Conservation (phyloP, 2,888 invertebrate genomes). For the Gerris lacustris region DNA sequence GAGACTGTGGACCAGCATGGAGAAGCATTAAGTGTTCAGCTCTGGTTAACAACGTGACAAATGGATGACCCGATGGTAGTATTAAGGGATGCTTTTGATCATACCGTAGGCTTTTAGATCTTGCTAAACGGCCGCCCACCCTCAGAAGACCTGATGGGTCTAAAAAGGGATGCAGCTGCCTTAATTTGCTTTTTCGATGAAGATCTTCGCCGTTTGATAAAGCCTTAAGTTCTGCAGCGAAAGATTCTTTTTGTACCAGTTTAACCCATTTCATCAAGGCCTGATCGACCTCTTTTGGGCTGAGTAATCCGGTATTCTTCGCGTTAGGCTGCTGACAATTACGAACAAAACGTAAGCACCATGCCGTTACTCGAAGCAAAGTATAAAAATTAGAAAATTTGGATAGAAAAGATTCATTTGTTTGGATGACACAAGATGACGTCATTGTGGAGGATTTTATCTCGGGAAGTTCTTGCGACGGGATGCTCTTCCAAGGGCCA, state of each 20-base stretch:
- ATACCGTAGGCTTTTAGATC: slow-evolving; percentile 25
- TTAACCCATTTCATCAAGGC: background rate
- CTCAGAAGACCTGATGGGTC: slow-evolving; percentile 28
- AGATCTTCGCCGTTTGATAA: background rate
- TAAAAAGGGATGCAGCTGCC: slow-evolving; percentile 21
- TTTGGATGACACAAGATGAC: slow-evolving; percentile 5
- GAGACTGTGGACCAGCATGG: slow-evolving; percentile 26
- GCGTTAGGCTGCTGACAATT: background rate
- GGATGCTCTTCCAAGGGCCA: background rate
- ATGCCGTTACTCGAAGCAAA: background rate
- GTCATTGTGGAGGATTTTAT: background rate
- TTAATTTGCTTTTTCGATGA: background rate
- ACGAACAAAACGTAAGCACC: background rate
- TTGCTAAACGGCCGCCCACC: slow-evolving; percentile 32
- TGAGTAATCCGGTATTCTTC: background rate
- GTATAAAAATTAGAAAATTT: background rate
- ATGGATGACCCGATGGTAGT: slow-evolving; percentile 25
- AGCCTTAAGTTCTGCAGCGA: background rate
- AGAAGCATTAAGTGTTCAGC: slow-evolving; percentile 18
- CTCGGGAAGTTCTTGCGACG: background rate
- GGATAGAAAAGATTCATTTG: background rate
- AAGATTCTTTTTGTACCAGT: background rate
- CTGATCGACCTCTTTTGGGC: background rate
- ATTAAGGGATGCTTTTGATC: slow-evolving; percentile 30
- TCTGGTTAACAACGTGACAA: slow-evolving; percentile 7